Base-by-base conservation (phyloP, 2,888 invertebrate genomes). In the Suillia variegata region DNA sequence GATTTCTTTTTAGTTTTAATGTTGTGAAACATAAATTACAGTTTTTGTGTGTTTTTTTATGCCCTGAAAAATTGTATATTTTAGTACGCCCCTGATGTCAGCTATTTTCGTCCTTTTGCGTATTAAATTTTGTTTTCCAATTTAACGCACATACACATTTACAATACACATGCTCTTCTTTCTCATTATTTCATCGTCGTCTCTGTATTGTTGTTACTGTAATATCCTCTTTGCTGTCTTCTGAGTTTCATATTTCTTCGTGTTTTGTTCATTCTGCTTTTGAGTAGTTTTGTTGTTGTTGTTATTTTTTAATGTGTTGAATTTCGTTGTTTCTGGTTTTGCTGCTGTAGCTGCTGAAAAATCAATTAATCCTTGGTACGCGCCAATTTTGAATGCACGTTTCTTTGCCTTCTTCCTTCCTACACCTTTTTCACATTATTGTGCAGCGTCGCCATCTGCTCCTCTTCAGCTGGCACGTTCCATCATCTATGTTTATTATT, bases 371-470 rank as follows among this genome's bases (percentile, higher is more conserved):
- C 6, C 56, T 47, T 62, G 59, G 66, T 60, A 66, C 65, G 69
- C 69, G 69, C 70, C 65, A 68, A 68, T 50, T 54, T 45, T 47
- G 17, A 47, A 18, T 1, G 15, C 13, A n/a, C n/a, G 15, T 53
- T n/a, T 38, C 38, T 50, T 50, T n/a, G n/a, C 15, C 24, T 50
- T n/a, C 20, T 24, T n/a, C 18, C 5, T 26, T n/a, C n/a, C n/a
- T n/a, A n/a, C n/a, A n/a, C n/a, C n/a, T n/a, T n/a, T n/a, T 24
- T 31, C 15, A 26, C 13, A 18, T 13, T 13, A 2, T 15, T 42
- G n/a, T 54, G 1, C 17, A 26, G 6, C 26, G 26, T 38, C 45
- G 20, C 45, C 45, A 45, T 45, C 45, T 45, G 45, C 20, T 18
- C 38, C 6, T 13, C 6, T n/a, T 38, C 17, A 45, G 45, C 5